phyloP scores from a whole-genome alignment of 2,888 invertebrate species.

The Diaphora mendica region DNA sequence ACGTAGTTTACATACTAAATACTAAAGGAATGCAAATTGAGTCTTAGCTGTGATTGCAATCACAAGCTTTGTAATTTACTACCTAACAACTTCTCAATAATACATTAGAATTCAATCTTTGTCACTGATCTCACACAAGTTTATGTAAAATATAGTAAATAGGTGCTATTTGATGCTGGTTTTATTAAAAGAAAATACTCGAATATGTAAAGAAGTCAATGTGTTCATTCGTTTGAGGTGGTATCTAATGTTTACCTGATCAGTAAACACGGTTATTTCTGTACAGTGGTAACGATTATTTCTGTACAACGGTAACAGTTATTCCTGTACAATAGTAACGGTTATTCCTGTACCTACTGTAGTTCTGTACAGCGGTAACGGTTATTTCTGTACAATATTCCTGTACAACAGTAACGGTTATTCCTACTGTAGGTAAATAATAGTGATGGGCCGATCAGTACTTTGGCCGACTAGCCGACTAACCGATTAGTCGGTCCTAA shows the following conservation, averaged over 20 bases:
- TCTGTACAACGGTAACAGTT: not conserved
- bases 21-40: constrained; percentile 47
- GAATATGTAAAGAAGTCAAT: constrained; percentile 14
- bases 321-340: too few species aligned
- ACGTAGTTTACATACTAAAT: constrained; percentile 52
- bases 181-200: constrained; percentile 11
- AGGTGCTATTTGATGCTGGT: constrained; percentile 5
- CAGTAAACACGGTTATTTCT: not conserved
- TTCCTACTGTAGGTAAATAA: too few species aligned
- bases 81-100: constrained; percentile 40
- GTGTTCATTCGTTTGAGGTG: constrained; percentile 16
- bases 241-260: constrained; percentile 1
- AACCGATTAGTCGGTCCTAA: too few species aligned
- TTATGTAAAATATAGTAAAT: constrained; percentile 6
- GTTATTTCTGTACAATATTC: too few species aligned
- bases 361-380: too few species aligned
- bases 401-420: too few species aligned
- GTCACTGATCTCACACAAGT: constrained; percentile 16
- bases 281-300: too few species aligned
- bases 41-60: constrained; percentile 28
- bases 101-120: constrained; percentile 31
- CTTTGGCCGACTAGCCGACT: too few species aligned
- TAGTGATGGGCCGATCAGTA: too few species aligned
- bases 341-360: too few species aligned
- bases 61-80: constrained; percentile 46